Conservation (phyloP, 2,888 invertebrate species). For the Rhimphoctona megacephalus region DNA sequence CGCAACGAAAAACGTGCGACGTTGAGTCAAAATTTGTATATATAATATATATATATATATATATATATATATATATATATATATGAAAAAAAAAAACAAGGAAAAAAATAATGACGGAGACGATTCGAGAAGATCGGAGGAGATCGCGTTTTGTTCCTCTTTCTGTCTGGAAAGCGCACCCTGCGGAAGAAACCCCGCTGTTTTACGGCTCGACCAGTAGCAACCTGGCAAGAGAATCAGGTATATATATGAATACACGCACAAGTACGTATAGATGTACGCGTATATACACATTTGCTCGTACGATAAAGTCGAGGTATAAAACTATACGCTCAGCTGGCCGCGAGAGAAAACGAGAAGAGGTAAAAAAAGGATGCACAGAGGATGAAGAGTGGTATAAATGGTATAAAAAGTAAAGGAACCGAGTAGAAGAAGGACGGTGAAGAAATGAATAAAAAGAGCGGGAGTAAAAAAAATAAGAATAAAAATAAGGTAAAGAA, state of each 20-base stretch:
- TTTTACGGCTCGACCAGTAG: conserved; percentile 70
- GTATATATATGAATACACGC: conserved; percentile 12
- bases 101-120: conserved; percentile 10
- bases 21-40: background rate
- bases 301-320: conserved; percentile 51
- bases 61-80: background rate
- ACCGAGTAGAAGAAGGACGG: conserved; percentile 43
- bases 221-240: conserved; percentile 55
- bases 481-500: conserved; percentile 31
- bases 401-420: conserved; percentile 58
- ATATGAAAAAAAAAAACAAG: background rate
- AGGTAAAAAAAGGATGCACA: conserved; percentile 26
- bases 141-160: conserved; percentile 33
- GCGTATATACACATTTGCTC: background rate
- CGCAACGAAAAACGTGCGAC: conserved; percentile 3
- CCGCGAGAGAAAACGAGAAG: conserved; percentile 56
- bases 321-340: conserved; percentile 61
- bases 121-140: background rate
- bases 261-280: background rate
- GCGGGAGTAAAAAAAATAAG: conserved; percentile 31
- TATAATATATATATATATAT: background rate
- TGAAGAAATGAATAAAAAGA: conserved; percentile 59
- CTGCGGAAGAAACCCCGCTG: conserved; percentile 64
- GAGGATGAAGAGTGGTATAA: conserved; percentile 59
- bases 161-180: conserved; percentile 54